Evolutionary conservation across 2,797 vertebrate species (phyloP), one percentile per base, ranked within the genome.

Genomic region (Manis pentadactyla): DNA sequence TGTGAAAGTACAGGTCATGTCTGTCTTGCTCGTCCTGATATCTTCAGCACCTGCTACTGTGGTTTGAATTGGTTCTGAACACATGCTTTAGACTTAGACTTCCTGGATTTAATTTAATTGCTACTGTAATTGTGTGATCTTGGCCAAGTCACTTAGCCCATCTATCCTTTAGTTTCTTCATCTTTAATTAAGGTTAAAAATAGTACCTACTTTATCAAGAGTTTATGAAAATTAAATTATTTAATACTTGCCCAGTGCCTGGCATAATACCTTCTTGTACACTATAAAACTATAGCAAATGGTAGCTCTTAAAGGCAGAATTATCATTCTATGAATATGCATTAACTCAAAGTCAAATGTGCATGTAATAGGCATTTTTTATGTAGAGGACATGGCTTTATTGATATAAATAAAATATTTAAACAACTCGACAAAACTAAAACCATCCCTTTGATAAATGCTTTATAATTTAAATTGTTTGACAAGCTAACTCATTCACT

Each of bases 371-470:
- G 73, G 11, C 8, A 71, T 57, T 95, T 81, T 59, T 15, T 14
- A 86, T 53, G 7, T 14, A 79, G n/a, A 78, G 0, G 14, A 64
- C n/a, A 74, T 51, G 6, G 0, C 3, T 13, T 78, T 46, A 37
- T 71, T 66, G 29, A 19, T 86, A 83, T 49, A 96, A 95, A 85
- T 73, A 66, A 19, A 46, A 46, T 51, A 79, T 77, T 94, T 94
- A 86, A 96, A 46, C 6, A 87, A 25, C 3, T 85, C 1, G 2
- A 39, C 29, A 88, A 87, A 90, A 69, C 19, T 18, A 78, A 42
- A 89, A 4, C 55, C 34, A 63, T 74, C 3, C 11, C 11, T 87
- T 96, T 87, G 51, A 31, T 77, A 89, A 87, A 84, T 49, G 1
- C 21, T 9, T 77, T 74, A 85, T 4, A 94, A 4, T 0, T 89